A percentile compares a stretch with the other conserved stretches of the same genome.
These are phyloP conservation scores for Psittacula cyanocephala DNA, from an alignment of 2,113 vertebrate genomes.

Conservation along the genomic window DNA sequence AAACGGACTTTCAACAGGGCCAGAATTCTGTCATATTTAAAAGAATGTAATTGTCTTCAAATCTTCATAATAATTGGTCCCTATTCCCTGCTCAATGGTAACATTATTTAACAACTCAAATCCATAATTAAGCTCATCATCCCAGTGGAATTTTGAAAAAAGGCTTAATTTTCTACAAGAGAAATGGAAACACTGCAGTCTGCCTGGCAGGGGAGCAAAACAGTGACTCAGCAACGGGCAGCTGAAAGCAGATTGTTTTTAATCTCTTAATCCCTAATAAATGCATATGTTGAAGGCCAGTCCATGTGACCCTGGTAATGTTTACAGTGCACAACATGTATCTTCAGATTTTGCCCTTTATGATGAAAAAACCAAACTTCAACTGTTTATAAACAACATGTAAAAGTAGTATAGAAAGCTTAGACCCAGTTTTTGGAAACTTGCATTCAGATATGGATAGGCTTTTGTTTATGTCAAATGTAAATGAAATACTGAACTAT, in stretches of 20 bases:
- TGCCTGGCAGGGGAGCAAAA: background rate
- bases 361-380: background rate
- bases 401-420: background rate
- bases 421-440: background rate
- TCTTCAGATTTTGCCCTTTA: background rate
- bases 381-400: background rate
- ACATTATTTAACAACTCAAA: constrained; percentile 36
- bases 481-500: background rate
- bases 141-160: constrained; percentile 42
- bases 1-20: background rate
- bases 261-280: constrained; percentile 37
- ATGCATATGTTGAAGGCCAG: background rate
- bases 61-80: background rate
- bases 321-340: background rate
- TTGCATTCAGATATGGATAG: background rate
- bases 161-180: constrained; percentile 50
- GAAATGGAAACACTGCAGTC: background rate
- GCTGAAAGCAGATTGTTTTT: background rate
- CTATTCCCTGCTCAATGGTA: constrained; percentile 24
- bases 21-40: background rate
- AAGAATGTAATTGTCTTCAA: background rate
- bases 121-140: constrained; percentile 60
- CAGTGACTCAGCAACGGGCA: constrained; percentile 30
- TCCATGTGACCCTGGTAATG: background rate
- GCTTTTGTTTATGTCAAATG: background rate